Evolutionary conservation across 2,888 invertebrate genomes (phyloP), one percentile per base, ranked within the genome.

Genomic region (Busseola fusca): DNA sequence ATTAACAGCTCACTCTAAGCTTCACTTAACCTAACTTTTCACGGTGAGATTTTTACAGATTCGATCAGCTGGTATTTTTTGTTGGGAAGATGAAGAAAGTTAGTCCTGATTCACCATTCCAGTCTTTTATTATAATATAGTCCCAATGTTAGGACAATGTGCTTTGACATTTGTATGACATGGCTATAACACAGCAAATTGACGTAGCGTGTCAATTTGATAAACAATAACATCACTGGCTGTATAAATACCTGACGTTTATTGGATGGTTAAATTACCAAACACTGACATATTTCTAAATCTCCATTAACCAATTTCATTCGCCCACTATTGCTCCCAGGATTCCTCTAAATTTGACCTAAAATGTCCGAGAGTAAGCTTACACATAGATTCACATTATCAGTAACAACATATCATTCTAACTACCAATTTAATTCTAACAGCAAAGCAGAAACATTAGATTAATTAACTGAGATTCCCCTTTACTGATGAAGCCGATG

Each of bases 351-450:
- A 76, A 81, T 80, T 30, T 37, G 18, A 12, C 45, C 50, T 54
- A 48, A 52, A 56, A n/a, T 67, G 50, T 62, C 67, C 50, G 18
- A 54, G 12, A 60, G 34, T 64, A 57, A 27, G 64, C 77, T 64
- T 30, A 72, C 72, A 64, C 52, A 68, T 50, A 52, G 40, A 64
- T 71, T 64, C 56, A 45, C 48, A 74, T 64, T 64, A 64, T 59
- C 59, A 52, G 40, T 52, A 16, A 27, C 66, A 50, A 79, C 74
- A 67, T 58, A 74, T 79, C 69, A 74, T 82, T 80, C 62, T 69
- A 82, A 82, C 54, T 58, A 63, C 74, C 79, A 48, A 82, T 82
- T 79, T 50, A 60, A 64, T 73, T 73, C 42, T 50, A 66, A 68
- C 62, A 40, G 45, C 25, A 52, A 50, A n/a, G n/a, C 42, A 60